These are phyloP conservation scores for Equus quagga DNA, from an alignment of 2,113 vertebrate species.

Conservation along the genomic window DNA sequence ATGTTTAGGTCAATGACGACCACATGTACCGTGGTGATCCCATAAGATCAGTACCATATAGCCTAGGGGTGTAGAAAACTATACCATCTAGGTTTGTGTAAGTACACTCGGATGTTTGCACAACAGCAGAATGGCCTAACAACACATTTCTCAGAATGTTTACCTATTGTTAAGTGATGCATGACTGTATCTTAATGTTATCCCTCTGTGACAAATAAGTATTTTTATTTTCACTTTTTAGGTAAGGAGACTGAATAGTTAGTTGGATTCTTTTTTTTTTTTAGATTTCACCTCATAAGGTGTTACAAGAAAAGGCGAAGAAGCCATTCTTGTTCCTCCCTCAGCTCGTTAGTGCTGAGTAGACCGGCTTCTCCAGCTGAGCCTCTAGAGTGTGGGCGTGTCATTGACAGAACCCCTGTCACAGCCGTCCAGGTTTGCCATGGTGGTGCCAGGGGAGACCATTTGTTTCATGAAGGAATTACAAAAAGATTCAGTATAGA, in stretches of 20 bases:
- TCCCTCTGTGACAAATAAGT: neutral
- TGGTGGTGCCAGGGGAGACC: too few species aligned
- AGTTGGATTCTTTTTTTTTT: neutral
- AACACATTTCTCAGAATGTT: too few species aligned
- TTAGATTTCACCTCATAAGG: neutral
- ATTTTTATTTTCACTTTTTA: neutral
- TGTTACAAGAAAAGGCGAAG: neutral
- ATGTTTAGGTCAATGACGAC: too few species aligned
- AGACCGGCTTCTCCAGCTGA: neutral
- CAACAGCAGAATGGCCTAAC: too few species aligned
- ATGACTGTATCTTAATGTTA: neutral
- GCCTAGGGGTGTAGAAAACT: too few species aligned
- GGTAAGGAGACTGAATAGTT: neutral
- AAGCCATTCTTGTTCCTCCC: neutral
- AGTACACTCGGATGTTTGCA: too few species aligned
- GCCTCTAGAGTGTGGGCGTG: neutral
- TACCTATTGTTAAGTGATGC: too few species aligned
- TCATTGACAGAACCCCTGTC: rapidly evolving
- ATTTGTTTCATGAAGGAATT: neutral
- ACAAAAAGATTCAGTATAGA: neutral
- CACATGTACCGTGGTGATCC: too few species aligned
- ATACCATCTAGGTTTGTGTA: too few species aligned
- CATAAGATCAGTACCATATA: too few species aligned
- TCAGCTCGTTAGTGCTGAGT: rapidly evolving
- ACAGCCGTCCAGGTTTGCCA: rapidly evolving